Evolutionary conservation across 2,113 vertebrate genomes (phyloP), one percentile per base, ranked within the genome.

Genomic region (Mohoua ochrocephala): DNA sequence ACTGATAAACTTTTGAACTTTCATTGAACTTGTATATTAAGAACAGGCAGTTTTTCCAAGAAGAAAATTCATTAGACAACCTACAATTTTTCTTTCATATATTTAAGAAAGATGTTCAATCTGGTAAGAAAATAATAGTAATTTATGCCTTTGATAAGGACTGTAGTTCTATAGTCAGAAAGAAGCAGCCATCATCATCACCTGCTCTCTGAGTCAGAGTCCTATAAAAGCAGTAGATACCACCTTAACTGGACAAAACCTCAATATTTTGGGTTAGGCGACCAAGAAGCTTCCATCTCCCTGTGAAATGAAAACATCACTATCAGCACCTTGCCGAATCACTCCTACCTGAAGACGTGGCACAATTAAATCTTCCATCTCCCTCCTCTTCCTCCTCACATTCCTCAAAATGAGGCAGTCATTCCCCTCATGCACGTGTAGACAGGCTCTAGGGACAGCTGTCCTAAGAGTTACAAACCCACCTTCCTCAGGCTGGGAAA

Each of bases 71-170:
- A 96, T 68, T 87, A 96, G 98, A 98, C 98, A 98, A 97, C 97
- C 97, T 96, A 96, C 93, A 98, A 98, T 98, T 98, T 98, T 97
- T 98, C 97, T 97, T 98, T 98, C 98, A 98, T 65, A 60, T 97
- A 94, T 96, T 98, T 97, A 98, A 97, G 94, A 65, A 81, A 98
- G 94, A 91, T 97, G 88, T 98, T 98, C 79, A 44, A 97, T 97
- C 94, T 96, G 89, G 95, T 98, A 97, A 97, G 97, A 97, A 98
- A 98, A 98, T 97, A 98, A 98, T 97, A 98, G 97, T 97, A 98
- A 98, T 98, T 98, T 98, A 98, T 98, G 93, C 95, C 96, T 97
- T 97, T 97, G 95, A 98, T 98, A 98, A 96, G 95, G 96, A 97
- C 96, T 98, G 97, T 97, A 97, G 97, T 91, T 97, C 97, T 97